Percentiles rank a stretch among this genome's conserved stretches.
phyloP scores from a whole-genome alignment of 2,797 vertebrate species.

The Podarcis lilfordi region DNA sequence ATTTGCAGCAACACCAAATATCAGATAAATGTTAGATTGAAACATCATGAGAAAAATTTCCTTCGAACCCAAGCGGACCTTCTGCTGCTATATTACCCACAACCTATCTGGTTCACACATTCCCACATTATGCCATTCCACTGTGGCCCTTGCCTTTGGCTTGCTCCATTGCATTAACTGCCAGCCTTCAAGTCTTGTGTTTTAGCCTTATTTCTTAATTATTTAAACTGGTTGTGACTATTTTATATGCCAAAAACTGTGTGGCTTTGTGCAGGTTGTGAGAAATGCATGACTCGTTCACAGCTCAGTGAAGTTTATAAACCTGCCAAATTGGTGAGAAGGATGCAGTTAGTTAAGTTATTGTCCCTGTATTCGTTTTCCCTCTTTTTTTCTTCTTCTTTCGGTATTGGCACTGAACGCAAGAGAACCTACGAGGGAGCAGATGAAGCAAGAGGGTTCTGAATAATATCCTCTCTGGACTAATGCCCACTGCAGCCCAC shows the following conservation, averaged over 20 bases:
- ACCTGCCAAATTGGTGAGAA: neutral
- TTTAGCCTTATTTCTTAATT: neutral
- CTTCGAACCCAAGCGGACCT: neutral
- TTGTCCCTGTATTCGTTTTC: too few relatives aligned
- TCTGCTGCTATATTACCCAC: neutral
- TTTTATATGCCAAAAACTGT: neutral
- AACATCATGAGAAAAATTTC: neutral
- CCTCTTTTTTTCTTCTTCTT: neutral
- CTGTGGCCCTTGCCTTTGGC: neutral
- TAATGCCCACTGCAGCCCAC: neutral
- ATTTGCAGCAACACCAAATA: too few relatives aligned
- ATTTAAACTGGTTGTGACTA: neutral
- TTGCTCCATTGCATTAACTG: neutral
- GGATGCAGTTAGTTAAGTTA: neutral
- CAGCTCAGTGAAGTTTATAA: neutral
- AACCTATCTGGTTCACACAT: fast-evolving
- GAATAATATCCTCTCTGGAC: neutral
- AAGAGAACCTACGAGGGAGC: neutral
- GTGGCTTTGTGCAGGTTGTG: neutral
- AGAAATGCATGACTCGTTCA: neutral
- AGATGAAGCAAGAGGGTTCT: neutral
- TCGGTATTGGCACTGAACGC: neutral
- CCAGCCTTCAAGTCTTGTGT: neutral
- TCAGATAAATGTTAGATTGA: neutral
- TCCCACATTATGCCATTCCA: fast-evolving